These are phyloP conservation scores for Regulus satrapa DNA, from an alignment of 2,113 vertebrate genomes.

Conservation along the genomic window DNA sequence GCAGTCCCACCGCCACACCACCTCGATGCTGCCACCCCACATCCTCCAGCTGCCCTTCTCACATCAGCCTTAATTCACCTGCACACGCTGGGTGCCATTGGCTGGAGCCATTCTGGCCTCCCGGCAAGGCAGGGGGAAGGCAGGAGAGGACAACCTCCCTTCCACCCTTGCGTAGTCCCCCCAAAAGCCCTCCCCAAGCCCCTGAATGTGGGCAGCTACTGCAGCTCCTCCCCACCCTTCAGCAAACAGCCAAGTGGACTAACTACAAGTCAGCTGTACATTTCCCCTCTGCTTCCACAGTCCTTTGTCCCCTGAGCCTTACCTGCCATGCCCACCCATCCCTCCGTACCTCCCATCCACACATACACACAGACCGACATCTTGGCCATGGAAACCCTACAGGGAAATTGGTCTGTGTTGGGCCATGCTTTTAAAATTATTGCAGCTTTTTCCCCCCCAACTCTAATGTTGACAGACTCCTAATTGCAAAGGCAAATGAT, in stretches of 20 bases:
- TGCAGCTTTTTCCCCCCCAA: not conserved
- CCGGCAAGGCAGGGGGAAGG: not conserved
- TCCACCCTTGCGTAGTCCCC: rapidly evolving
- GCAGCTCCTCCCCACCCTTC: not conserved
- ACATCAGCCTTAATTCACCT: not conserved
- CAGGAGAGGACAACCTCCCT: not conserved
- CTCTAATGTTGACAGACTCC: not conserved
- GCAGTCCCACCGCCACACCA: not conserved
- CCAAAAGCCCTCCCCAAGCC: rapidly evolving
- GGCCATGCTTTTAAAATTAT: not conserved
- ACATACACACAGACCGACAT: rapidly evolving
- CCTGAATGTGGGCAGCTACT: rapidly evolving
- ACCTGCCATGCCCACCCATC: not conserved
- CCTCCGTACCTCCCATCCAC: not conserved
- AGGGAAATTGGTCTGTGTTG: not conserved
- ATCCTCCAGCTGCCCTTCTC: not conserved
- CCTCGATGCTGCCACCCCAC: not conserved
- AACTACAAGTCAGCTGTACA: not conserved
- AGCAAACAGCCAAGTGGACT: not conserved
- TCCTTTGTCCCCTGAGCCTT: not conserved
- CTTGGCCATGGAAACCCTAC: not conserved
- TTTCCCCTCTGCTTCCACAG: not conserved
- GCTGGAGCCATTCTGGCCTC: not conserved
- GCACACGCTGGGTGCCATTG: not conserved
- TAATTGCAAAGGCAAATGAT: not conserved